These are phyloP conservation scores for Paracanthobrama guichenoti DNA, from an alignment of 2,113 vertebrate genomes.

Conservation along the genomic window DNA sequence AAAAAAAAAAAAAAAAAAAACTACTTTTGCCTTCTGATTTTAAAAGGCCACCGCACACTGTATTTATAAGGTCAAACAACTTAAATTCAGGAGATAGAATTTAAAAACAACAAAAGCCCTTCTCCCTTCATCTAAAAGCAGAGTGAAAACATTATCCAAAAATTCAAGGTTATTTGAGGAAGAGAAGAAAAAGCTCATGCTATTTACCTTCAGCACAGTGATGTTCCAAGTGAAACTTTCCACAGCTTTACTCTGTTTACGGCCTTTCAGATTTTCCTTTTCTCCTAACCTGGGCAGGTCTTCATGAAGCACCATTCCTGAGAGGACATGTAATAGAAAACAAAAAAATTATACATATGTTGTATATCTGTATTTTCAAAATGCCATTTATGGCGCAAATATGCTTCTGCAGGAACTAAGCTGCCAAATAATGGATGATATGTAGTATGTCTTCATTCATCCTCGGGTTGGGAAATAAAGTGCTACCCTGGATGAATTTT, in stretches of 20 bases:
- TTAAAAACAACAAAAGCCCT: constrained; percentile 7
- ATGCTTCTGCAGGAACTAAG: neutral
- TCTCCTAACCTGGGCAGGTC: constrained; percentile 82
- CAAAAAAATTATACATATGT: neutral
- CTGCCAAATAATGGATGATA: constrained; percentile 10
- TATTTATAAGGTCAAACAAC: constrained; percentile 30
- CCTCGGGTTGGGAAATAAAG: neutral
- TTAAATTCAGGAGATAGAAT: neutral
- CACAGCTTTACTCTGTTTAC: constrained; percentile 84
- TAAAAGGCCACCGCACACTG: neutral
- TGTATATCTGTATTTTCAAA: neutral
- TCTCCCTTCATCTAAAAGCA: neutral
- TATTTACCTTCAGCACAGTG: constrained; percentile 78
- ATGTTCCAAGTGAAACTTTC: constrained; percentile 93
- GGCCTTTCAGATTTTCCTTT: constrained; percentile 87
- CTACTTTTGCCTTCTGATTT: neutral
- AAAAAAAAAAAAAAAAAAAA: neutral
- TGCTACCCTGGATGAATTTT: constrained; percentile 23
- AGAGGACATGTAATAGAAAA: neutral
- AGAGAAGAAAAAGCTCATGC: neutral
- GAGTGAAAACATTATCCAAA: neutral
- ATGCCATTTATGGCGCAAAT: neutral
- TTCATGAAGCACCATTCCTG: constrained; percentile 90
- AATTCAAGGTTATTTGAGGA: neutral
- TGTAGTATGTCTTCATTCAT: neutral